Conservation (phyloP, 1,140 invertebrate species). For the Drosophila melanica region DNA sequence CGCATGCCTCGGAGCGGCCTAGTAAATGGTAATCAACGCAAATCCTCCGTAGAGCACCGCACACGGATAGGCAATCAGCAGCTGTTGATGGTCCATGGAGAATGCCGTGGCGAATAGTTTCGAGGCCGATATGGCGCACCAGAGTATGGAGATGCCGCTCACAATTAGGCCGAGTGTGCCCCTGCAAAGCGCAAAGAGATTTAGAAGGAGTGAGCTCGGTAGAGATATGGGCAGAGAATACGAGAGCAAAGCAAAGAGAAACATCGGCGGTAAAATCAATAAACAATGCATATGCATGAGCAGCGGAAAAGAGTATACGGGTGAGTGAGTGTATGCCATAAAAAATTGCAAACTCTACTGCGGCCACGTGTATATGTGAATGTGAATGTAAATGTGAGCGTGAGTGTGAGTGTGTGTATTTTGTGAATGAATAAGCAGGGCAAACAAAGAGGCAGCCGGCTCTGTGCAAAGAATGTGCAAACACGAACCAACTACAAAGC, state of each 20-base stretch:
- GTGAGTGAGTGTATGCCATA: conserved; percentile 44
- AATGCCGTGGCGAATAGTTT: conserved; percentile 92
- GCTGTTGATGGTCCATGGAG: conserved; percentile 91
- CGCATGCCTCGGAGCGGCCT: conserved; percentile 53
- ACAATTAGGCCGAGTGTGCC: conserved; percentile 86
- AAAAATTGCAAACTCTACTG: conserved; percentile 24
- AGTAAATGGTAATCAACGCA: conserved; percentile 91
- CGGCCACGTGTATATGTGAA: conserved; percentile 3
- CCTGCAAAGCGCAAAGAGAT: conserved; percentile 68
- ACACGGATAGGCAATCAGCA: conserved; percentile 94
- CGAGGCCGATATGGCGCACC: conserved; percentile 93
- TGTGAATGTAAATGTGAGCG: too few relatives aligned
- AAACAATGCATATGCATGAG: conserved; percentile 80
- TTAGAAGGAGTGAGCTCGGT: conserved; percentile 32
- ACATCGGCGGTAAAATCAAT: conserved; percentile 63
- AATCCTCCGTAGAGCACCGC: conserved; percentile 93
- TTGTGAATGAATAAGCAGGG: conserved; percentile 71
- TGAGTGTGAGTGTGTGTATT: conserved; percentile 43
- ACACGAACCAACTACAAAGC: conserved; percentile 59
- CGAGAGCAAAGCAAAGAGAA: conserved; percentile 36
- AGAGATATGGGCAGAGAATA: background rate
- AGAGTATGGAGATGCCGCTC: conserved; percentile 88
- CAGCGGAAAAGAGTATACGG: conserved; percentile 36
- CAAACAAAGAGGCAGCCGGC: conserved; percentile 76
- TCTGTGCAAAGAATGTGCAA: conserved; percentile 71